Evolutionary conservation across 2,797 vertebrate genomes (phyloP), one percentile per base, ranked within the genome.

Genomic region (Diplodus puntazzo): DNA sequence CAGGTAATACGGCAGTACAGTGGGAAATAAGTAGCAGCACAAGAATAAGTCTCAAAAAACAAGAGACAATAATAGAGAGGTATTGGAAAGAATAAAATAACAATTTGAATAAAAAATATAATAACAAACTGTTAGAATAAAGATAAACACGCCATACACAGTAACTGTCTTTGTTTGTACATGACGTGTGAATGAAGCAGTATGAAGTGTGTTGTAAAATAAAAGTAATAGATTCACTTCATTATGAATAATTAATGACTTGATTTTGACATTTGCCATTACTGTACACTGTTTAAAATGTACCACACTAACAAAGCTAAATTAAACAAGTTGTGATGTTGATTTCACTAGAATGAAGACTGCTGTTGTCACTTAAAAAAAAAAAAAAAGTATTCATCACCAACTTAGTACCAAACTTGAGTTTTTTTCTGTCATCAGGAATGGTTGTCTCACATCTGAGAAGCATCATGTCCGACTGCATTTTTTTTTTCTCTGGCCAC

Each of bases 391-490:
- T 12, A 21, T 52, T 21, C 3, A 58, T 50, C 7, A 25, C 0
- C 1, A 11, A 16, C 20, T 53, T 48, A 0, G 18, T 9, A 6
- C 1, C 21, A 21, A 39, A 23, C 3, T 23, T 3, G 1, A 23
- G 13, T 43, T 62, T 39, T 39, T 68, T 52, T 75, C 34, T 64
- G 5, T 46, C 58, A 42, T 57, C 18, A 21, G 12, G 68, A 58
- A 53, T 30, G 9, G 11, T 18, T 0, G 8, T 11, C 23, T 66
- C 49, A 76, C 65, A 83, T 83, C 85, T 85, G 71, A 80, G 42
- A 78, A 63, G 48, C 60, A 80, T 84, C 59, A 59, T 13, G 39
- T 42, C 60, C 0, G 0, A 43, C 14, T 50, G 12, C 73, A 34
- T 34, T n/a, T 30, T 54, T 58, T 27, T 27, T 4, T 34, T 6